phyloP scores from a whole-genome alignment of 2,113 vertebrate genomes.

The Prunella himalayana region DNA sequence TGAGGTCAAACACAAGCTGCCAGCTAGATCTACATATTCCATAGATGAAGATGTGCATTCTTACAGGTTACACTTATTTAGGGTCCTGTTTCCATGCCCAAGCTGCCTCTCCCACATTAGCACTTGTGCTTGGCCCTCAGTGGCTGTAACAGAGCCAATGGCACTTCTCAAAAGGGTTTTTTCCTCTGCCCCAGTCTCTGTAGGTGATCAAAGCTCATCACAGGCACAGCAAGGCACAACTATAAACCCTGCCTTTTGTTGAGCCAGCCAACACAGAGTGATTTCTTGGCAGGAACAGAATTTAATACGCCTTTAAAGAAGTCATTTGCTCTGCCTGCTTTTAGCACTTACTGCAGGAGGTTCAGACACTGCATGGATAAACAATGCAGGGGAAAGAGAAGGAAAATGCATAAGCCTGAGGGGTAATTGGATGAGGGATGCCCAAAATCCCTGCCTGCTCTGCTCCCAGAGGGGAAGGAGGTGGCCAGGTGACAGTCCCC shows the following conservation, averaged over 20 bases:
- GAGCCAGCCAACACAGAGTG: constrained; percentile 22
- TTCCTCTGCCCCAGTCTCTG: background rate
- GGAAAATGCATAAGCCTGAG: background rate
- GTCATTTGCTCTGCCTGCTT: background rate
- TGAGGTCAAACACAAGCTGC: background rate
- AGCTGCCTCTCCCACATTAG: background rate
- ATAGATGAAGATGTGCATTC: background rate
- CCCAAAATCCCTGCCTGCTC: background rate
- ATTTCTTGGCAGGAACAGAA: constrained; percentile 3
- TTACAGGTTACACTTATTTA: background rate
- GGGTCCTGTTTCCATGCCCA: background rate
- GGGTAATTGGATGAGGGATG: background rate
- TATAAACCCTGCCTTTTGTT: background rate
- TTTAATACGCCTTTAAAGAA: background rate
- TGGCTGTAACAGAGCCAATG: background rate
- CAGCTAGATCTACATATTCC: background rate
- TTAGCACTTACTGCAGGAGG: background rate
- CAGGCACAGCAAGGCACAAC: background rate
- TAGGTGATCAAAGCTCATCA: constrained; percentile 38
- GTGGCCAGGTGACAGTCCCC: background rate
- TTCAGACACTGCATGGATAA: background rate
- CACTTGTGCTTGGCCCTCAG: background rate
- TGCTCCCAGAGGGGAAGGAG: background rate
- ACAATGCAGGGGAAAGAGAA: background rate
- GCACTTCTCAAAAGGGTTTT: background rate